phyloP scores from a whole-genome alignment of 2,888 invertebrate species.

The Megamerina dolium region DNA sequence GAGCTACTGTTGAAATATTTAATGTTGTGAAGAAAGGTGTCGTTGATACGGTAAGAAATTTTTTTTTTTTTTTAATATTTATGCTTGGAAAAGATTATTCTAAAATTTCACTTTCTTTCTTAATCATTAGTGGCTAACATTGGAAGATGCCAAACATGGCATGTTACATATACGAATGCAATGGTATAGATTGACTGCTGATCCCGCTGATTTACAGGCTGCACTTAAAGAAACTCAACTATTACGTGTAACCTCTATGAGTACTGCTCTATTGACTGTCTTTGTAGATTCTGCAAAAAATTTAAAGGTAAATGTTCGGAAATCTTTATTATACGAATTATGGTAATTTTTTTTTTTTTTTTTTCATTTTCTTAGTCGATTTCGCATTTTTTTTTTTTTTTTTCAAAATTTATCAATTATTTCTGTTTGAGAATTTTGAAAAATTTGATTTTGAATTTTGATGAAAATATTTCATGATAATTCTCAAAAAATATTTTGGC shows the following conservation, averaged over 20 bases:
- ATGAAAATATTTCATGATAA: no score
- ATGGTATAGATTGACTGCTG: constrained; percentile 78
- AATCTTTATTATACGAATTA: no score
- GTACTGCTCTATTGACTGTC: constrained; percentile 73
- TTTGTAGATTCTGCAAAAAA: constrained; percentile 89
- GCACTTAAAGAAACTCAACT: constrained; percentile 70
- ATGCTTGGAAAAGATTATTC: not conserved
- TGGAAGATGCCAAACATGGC: constrained; percentile 94
- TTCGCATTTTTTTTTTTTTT: not conserved
- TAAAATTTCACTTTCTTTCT: not conserved
- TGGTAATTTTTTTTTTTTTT: constrained; percentile 36
- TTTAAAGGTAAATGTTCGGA: constrained; percentile 64
- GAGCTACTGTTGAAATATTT: constrained; percentile 67
- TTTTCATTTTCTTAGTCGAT: no score
- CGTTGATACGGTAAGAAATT: constrained; percentile 62
- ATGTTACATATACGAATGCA: constrained; percentile 82
- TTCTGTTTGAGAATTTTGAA: no score
- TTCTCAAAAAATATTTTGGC: no score
- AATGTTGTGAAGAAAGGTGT: constrained; percentile 64
- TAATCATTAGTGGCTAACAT: constrained; percentile 76
- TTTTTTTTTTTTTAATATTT: not conserved
- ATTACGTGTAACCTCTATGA: constrained; percentile 67
- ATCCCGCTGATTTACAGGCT: constrained; percentile 64
- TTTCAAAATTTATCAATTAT: not conserved
- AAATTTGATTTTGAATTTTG: no score